A percentile compares a stretch with the other conserved stretches of the same genome.
phyloP scores from a whole-genome alignment of 1,140 invertebrate species.

The Caenorhabditis inopinata region DNA sequence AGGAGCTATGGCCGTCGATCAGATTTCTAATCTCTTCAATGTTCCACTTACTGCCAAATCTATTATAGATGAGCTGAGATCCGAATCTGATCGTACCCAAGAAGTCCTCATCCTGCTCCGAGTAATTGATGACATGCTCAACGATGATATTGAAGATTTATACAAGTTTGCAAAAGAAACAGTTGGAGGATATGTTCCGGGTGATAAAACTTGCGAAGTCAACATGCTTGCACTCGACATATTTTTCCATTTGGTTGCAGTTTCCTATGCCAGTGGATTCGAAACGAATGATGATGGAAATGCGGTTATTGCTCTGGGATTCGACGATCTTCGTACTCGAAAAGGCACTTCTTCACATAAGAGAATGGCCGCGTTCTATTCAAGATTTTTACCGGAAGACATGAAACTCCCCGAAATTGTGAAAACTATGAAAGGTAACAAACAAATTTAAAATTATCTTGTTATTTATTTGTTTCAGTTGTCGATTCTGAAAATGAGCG shows the following conservation, averaged over 20 bases:
- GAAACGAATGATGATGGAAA: slow-evolving; percentile 17
- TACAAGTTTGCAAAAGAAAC: not conserved
- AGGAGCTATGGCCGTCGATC: not conserved
- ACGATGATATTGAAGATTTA: slow-evolving; percentile 2
- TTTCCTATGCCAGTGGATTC: not conserved
- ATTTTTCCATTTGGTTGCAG: not conserved
- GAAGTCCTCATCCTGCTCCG: not conserved
- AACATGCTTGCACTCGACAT: slow-evolving; percentile 3
- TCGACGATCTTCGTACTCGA: not conserved
- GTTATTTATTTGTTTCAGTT: not conserved
- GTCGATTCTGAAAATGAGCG: not conserved
- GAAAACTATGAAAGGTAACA: not conserved
- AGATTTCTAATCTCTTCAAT: not conserved
- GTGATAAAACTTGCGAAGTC: not conserved
- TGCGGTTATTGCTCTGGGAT: not conserved
- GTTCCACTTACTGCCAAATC: not conserved
- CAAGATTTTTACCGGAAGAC: slow-evolving; percentile 10
- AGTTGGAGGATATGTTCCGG: not conserved
- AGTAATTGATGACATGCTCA: not conserved
- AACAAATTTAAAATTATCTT: too few species aligned
- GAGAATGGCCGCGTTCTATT: slow-evolving; percentile 14
- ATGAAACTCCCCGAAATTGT: slow-evolving; percentile 4
- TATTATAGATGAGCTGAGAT: not conserved
- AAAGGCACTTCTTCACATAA: not conserved
- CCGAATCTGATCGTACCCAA: not conserved